These are phyloP conservation scores for Acanthaster planci DNA, from an alignment of 35 echinoderm and acorn worm species.

Conservation along the genomic window DNA sequence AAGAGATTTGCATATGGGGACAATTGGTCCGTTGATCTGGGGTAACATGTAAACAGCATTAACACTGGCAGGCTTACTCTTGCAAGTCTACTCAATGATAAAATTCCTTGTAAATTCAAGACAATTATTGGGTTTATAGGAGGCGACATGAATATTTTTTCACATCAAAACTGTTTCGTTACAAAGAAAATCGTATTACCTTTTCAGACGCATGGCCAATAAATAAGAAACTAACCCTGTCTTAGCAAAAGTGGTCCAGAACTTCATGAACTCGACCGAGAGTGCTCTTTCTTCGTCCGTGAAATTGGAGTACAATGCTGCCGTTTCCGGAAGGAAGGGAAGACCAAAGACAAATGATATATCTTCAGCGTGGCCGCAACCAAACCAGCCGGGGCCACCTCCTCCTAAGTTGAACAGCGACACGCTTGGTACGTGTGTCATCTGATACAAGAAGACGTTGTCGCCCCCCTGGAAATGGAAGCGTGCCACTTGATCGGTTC, in stretches of 20 bases:
- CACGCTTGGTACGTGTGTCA: conserved; percentile 51
- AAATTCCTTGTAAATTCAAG: too few species aligned
- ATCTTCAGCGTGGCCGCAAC: conserved; percentile 60
- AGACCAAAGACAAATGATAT: conserved; percentile 62
- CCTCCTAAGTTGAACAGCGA: background rate
- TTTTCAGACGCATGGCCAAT: too few species aligned
- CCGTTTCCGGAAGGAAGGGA: background rate
- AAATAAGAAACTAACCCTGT: conserved; percentile 53
- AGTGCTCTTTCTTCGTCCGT: conserved; percentile 50
- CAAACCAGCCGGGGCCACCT: conserved; percentile 39
- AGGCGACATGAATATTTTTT: too few species aligned
- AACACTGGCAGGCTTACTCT: too few species aligned
- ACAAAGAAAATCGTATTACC: too few species aligned
- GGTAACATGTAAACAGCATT: too few species aligned
- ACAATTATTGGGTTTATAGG: too few species aligned
- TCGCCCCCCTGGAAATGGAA: conserved; percentile 27
- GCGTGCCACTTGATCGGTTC: conserved; percentile 51
- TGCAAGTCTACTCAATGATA: too few species aligned
- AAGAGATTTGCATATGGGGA: too few species aligned
- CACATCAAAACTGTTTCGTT: too few species aligned
- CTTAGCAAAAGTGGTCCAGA: conserved; percentile 84
- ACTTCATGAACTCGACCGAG: conserved; percentile 71
- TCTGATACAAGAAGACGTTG: conserved; percentile 54
- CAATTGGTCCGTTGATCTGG: too few species aligned
- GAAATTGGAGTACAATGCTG: background rate